Conservation (phyloP, 2,113 vertebrate genomes). For the Scomber japonicus region DNA sequence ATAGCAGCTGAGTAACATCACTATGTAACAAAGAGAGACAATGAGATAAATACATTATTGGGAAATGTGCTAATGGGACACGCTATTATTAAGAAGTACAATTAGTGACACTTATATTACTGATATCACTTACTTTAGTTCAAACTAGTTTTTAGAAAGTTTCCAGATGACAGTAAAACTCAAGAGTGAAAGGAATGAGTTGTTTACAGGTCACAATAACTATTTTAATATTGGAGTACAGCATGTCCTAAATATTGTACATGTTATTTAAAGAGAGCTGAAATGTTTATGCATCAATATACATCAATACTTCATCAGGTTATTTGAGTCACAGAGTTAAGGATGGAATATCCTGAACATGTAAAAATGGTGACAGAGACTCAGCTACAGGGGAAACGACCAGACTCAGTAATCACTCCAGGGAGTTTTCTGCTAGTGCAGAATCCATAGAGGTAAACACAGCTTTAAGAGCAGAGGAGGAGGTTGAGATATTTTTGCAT, state of each 20-base stretch:
- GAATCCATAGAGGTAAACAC: constrained; percentile 13
- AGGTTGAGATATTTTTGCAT: not conserved
- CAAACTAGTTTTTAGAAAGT: too few relatives aligned
- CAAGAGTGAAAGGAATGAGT: not conserved
- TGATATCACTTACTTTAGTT: too few relatives aligned
- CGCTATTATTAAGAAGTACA: not conserved
- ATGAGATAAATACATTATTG: not conserved
- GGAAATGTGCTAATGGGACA: not conserved
- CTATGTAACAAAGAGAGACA: not conserved
- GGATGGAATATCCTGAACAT: not conserved
- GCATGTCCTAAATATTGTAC: not conserved
- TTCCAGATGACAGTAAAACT: not conserved
- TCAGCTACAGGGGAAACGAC: not conserved
- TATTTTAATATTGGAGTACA: not conserved
- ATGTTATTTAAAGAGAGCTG: not conserved
- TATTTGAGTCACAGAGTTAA: not conserved
- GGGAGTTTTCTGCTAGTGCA: constrained; percentile 8
- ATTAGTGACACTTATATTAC: too few relatives aligned
- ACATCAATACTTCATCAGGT: not conserved
- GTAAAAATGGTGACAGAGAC: constrained; percentile 5
- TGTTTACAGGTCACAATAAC: not conserved
- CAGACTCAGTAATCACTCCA: not conserved
- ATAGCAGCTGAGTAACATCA: not conserved
- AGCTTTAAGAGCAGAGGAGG: not conserved
- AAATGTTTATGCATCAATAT: not conserved